Evolutionary conservation across 1,140 invertebrate genomes (phyloP).

Genomic region (Bilobella aurantiaca): DNA sequence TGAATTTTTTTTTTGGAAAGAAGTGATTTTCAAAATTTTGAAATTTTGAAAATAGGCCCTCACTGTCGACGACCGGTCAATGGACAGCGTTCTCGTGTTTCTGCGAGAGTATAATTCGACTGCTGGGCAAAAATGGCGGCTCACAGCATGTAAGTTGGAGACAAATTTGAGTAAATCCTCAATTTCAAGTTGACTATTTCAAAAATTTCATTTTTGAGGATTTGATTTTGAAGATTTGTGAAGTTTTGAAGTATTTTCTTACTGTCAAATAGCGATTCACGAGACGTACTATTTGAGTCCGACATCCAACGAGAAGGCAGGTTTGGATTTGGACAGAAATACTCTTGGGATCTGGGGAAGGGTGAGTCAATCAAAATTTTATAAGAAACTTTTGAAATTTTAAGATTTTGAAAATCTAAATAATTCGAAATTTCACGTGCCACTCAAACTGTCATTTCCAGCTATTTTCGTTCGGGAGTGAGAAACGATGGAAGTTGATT

Average conservation of each 20-base stretch:
- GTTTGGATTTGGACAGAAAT: constrained; percentile 2
- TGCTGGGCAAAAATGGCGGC: constrained; percentile 1
- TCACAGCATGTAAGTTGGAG: not conserved
- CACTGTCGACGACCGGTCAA: not conserved
- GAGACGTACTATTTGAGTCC: not conserved
- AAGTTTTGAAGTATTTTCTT: not conserved
- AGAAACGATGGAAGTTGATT: constrained; percentile 2
- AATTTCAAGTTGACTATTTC: not conserved
- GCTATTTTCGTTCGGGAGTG: not conserved
- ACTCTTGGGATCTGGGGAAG: constrained; percentile 3
- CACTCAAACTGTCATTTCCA: not conserved
- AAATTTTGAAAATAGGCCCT: not conserved
- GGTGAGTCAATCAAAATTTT: not conserved
- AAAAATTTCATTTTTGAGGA: not conserved
- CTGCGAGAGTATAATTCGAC: not conserved
- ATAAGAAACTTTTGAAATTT: too few species aligned
- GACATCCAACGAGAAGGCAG: constrained; percentile 2
- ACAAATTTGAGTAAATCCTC: not conserved
- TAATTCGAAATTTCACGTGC: not conserved
- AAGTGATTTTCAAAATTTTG: not conserved
- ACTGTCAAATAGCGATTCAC: not conserved
- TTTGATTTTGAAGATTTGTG: not conserved
- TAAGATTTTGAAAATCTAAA: not conserved
- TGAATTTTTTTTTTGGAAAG: not conserved
- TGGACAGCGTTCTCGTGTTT: not conserved